Conservation (phyloP, 1,140 invertebrate species). For the Mactra quadrangularis region DNA sequence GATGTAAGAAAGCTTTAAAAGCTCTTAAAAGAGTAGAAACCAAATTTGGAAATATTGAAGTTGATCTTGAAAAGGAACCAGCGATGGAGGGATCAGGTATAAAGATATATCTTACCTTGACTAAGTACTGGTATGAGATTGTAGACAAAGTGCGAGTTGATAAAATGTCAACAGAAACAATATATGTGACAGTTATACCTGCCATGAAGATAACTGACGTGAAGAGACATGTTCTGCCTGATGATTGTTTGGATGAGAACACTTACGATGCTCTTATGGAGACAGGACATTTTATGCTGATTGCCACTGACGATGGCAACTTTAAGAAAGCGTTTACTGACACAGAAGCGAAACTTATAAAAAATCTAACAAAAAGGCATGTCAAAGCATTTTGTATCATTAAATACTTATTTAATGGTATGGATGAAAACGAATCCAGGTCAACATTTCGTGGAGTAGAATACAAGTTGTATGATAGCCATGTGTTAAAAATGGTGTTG, state of each 20-base stretch:
- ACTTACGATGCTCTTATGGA: constrained; percentile 1
- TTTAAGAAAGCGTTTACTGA: constrained; percentile 37
- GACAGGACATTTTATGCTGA: constrained; percentile 1
- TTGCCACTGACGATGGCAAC: background rate
- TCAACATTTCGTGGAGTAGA: background rate
- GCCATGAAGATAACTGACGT: background rate
- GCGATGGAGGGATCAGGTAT: background rate
- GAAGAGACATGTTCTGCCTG: background rate
- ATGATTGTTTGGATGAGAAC: background rate
- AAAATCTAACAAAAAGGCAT: background rate
- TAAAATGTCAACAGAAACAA: constrained; percentile 10
- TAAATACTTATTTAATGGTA: constrained; percentile 25
- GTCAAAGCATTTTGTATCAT: constrained; percentile 15
- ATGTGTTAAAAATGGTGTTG: constrained; percentile 24
- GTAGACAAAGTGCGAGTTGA: constrained; percentile 10
- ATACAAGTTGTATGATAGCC: constrained; percentile 2
- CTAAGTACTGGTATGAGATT: background rate
- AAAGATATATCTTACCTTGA: background rate
- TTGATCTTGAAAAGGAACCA: background rate
- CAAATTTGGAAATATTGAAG: constrained; percentile 13
- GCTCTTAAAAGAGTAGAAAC: background rate
- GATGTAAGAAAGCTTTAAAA: background rate
- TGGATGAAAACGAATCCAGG: background rate
- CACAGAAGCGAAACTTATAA: constrained; percentile 10
- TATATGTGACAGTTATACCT: background rate